Evolutionary conservation across 2,797 vertebrate genomes (phyloP).

Genomic region (Cryptoprocta ferox): DNA sequence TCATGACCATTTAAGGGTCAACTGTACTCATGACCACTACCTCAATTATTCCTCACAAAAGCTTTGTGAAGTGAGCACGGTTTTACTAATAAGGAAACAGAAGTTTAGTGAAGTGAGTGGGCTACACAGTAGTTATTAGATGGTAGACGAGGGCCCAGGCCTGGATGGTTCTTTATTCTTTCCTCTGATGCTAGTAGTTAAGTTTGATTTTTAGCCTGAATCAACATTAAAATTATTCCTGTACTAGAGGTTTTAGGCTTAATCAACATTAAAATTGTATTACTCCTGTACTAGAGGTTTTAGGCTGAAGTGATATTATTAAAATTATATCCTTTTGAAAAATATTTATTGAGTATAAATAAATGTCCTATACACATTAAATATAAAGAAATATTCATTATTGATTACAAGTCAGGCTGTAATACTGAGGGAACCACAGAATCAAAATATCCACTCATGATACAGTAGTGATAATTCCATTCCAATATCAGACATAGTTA

Average conservation of each 20-base stretch:
- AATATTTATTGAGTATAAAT: constrained; percentile 84
- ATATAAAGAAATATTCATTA: constrained; percentile 81
- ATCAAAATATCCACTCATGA: constrained; percentile 68
- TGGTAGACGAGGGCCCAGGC: neutral
- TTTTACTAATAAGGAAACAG: neutral
- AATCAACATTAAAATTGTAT: constrained; percentile 10
- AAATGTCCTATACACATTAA: constrained; percentile 82
- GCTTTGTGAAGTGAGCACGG: neutral
- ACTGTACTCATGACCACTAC: neutral
- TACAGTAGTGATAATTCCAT: constrained; percentile 72
- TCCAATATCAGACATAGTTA: constrained; percentile 65
- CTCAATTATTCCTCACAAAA: constrained; percentile 19
- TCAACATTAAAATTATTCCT: constrained; percentile 40
- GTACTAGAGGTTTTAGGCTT: constrained; percentile 6
- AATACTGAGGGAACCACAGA: constrained; percentile 73
- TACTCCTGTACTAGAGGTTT: constrained; percentile 47
- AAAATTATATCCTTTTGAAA: constrained; percentile 78
- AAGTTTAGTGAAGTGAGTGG: neutral
- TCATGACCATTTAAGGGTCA: neutral
- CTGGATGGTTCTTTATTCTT: neutral
- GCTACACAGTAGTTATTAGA: neutral
- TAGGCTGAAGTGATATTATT: constrained; percentile 51
- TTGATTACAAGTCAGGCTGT: constrained; percentile 75
- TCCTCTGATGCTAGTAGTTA: constrained; percentile 13
- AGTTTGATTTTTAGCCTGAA: constrained; percentile 16